Evolutionary conservation across 2,113 vertebrate species (phyloP).

Genomic region (Hyperoodon ampullatus): DNA sequence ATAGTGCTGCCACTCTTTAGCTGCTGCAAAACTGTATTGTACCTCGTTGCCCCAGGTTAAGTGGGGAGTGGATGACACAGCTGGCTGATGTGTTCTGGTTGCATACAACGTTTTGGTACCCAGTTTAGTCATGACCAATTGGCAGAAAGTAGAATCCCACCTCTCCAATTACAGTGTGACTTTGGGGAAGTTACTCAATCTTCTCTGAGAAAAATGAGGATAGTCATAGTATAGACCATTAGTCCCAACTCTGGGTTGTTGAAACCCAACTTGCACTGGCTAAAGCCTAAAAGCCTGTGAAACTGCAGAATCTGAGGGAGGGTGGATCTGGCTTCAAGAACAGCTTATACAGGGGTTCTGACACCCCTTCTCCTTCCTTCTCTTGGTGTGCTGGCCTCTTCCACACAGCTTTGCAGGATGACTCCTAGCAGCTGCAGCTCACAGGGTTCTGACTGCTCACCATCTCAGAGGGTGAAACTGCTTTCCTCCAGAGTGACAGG

Average conservation of each 20-base stretch:
- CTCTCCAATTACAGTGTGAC: background rate
- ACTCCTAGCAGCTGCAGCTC: background rate
- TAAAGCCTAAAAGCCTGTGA: background rate
- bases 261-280: background rate
- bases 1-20: background rate
- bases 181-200: background rate
- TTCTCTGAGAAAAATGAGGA: background rate
- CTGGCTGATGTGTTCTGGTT: background rate
- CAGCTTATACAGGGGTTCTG: no score
- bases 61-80: background rate
- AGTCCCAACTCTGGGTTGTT: background rate
- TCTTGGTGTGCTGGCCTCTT: background rate
- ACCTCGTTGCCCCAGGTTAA: background rate
- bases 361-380: background rate
- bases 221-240: background rate
- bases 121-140: background rate
- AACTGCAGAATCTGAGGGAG: background rate
- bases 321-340: background rate
- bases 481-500: background rate
- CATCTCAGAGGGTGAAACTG: background rate
- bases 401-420: background rate
- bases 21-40: background rate
- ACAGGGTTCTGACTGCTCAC: background rate
- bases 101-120: accelerated
- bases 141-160: background rate